A percentile compares a stretch with the other conserved stretches of the same genome.
These are phyloP conservation scores for Caenorhabditis sp. DNA, from an alignment of 2,888 invertebrate genomes.

Conservation along the genomic window DNA sequence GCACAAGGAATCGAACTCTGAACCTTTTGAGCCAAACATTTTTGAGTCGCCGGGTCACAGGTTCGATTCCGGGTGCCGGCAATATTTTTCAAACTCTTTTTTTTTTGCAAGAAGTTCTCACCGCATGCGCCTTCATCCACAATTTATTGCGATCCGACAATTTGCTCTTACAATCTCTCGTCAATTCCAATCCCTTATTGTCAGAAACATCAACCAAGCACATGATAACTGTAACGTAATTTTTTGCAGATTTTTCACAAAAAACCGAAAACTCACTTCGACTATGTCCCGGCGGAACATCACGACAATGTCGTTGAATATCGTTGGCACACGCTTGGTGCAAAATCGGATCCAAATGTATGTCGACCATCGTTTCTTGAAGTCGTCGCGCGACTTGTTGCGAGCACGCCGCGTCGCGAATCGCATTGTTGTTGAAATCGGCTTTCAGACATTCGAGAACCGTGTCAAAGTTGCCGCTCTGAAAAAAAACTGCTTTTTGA, in stretches of 20 bases:
- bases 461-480: constrained; percentile 70
- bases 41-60: no score
- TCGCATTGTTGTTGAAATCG: constrained; percentile 80
- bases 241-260: background rate
- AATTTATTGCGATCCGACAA: constrained; percentile 65
- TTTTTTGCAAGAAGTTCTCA: constrained; percentile 7
- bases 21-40: background rate
- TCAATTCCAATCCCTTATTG: constrained; percentile 52
- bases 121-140: constrained; percentile 68
- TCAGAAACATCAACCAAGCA: constrained; percentile 66
- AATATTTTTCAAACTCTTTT: no score
- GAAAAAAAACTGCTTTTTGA: constrained; percentile 2
- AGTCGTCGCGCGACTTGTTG: constrained; percentile 80
- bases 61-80: background rate
- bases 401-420: constrained; percentile 81
- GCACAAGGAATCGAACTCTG: no score
- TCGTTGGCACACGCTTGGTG: constrained; percentile 88
- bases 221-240: constrained; percentile 67
- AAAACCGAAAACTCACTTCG: constrained; percentile 75
- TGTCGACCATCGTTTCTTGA: constrained; percentile 85
- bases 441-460: constrained; percentile 89
- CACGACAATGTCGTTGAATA: constrained; percentile 72
- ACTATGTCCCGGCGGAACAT: constrained; percentile 85
- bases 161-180: constrained; percentile 58
- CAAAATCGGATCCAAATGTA: constrained; percentile 90